Base-by-base conservation (phyloP, 2,113 vertebrate genomes). In the Sphaerodactylus townsendi region DNA sequence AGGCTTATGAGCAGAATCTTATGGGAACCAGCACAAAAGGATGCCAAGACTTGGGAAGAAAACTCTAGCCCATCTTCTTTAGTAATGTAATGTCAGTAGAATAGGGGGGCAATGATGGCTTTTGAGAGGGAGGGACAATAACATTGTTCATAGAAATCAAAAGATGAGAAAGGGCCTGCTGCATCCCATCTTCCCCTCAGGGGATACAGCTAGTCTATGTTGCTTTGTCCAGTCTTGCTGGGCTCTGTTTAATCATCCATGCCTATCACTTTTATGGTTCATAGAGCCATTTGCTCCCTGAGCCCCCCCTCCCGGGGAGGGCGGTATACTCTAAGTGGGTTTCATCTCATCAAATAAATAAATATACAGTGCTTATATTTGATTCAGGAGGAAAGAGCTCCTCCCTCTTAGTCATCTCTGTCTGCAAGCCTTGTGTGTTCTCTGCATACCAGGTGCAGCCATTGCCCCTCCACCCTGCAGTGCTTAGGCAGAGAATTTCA, bases 151-250 rank as follows among this genome's bases (percentile, higher is more conserved):
- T 15, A 71, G 59, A 3, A 82, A 79, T 10, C 33, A 1, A 64
- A 74, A 85, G 69, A 46, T 70, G 39, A 53, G 83, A 75, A 93
- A 85, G 87, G 28, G 75, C 83, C 85, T 79, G 48, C 66, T 79
- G 81, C 56, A 85, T 21, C 91, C 50, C 85, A 21, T 79, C 82
- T 77, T 82, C 0, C 44, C 50, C n/a, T 41, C 25, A 2, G 68
- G 90, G 83, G 76, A 77, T 64, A 10, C 15, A 73, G 0, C 81
- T 84, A 76, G 75, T 90, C 83, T 81, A 84, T 14, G 0, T 70
- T 14, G 56, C 25, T 84, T 48, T 71, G 72, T 64, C 86, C 86
- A 72, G 81, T 21, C 79, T 30, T 35, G 46, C n/a, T 1, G n/a
- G 81, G 85, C 19, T 64, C 69, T 17, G 0, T 85, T 74, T 7